Conservation (phyloP, 1,140 invertebrate genomes). For the Stenopsyche tienmushanensis region DNA sequence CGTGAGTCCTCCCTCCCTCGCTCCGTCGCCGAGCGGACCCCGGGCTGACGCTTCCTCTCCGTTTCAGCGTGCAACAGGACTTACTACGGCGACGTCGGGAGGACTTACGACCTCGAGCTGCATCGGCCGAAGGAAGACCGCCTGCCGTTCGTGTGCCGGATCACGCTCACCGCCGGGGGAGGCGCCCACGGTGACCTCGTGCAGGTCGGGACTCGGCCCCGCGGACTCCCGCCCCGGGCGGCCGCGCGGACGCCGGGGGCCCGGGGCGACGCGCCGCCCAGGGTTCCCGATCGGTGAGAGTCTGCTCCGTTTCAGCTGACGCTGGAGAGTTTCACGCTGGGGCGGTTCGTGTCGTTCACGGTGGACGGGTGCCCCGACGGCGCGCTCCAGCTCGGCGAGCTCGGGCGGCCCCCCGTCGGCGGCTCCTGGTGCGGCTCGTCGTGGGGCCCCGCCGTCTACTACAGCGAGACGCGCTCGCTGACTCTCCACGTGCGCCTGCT, state of each 20-base stretch:
- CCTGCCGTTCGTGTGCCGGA: constrained; percentile 80
- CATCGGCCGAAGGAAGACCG: constrained; percentile 78
- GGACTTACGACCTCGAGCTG: constrained; percentile 78
- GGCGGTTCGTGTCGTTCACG: constrained; percentile 80
- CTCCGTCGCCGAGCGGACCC: too few relatives aligned
- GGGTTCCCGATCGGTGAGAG: neutral
- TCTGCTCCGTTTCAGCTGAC: constrained; percentile 64
- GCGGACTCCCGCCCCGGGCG: too few relatives aligned
- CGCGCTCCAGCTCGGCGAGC: constrained; percentile 75
- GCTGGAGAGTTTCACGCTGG: constrained; percentile 83
- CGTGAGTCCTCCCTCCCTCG: too few relatives aligned
- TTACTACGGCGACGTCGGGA: constrained; percentile 80
- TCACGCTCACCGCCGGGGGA: constrained; percentile 84
- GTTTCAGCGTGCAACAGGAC: constrained; percentile 79
- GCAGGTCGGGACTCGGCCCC: constrained; percentile 70
- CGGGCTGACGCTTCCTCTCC: neutral
- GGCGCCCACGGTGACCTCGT: constrained; percentile 80
- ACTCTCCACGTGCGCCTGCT: constrained; percentile 70
- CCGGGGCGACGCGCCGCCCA: too few relatives aligned
- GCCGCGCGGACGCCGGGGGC: too few relatives aligned
- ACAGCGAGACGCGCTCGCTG: constrained; percentile 75
- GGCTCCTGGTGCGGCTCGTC: constrained; percentile 80
- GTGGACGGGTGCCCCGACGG: constrained; percentile 79
- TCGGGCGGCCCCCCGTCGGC: constrained; percentile 71
- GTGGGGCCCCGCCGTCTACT: constrained; percentile 76